Conservation (phyloP, 1,140 invertebrate species). For the Musca vetustissima region DNA sequence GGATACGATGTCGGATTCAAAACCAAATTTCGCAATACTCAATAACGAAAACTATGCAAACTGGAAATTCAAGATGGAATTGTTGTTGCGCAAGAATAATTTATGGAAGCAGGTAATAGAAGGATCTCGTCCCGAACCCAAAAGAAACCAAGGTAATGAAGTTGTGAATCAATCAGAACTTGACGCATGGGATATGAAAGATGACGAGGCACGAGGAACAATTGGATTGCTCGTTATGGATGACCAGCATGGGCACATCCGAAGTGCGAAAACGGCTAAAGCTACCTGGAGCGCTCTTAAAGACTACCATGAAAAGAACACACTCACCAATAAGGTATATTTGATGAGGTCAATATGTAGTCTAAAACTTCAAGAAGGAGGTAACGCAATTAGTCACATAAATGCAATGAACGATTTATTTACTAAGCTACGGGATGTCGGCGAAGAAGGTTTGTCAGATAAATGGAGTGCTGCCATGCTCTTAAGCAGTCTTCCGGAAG, state of each 20-base stretch:
- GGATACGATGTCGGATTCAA: neutral
- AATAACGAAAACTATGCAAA: neutral
- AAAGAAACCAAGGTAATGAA: no score
- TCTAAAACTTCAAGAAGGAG: slow-evolving; percentile 19
- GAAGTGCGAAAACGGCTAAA: neutral
- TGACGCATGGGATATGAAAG: no score
- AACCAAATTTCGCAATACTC: neutral
- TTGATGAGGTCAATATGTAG: slow-evolving; percentile 18
- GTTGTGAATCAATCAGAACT: no score
- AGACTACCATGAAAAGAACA: slow-evolving; percentile 1
- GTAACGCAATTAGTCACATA: slow-evolving; percentile 1
- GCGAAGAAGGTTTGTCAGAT: neutral
- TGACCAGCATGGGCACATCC: neutral
- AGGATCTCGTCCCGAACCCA: neutral
- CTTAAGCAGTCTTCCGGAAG: neutral
- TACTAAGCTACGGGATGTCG: slow-evolving; percentile 7
- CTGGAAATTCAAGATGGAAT: neutral
- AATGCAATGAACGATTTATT: neutral
- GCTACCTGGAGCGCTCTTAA: neutral
- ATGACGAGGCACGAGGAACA: slow-evolving; percentile 1
- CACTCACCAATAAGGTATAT: neutral
- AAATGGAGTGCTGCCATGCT: slow-evolving; percentile 9
- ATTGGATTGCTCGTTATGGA: slow-evolving; percentile 20
- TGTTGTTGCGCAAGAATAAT: neutral
- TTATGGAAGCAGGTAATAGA: neutral